A percentile compares a stretch with the other conserved stretches of the same genome.
Conservation (phyloP, 2,888 invertebrate genomes). For the Pachycephus smyrnensis region DNA sequence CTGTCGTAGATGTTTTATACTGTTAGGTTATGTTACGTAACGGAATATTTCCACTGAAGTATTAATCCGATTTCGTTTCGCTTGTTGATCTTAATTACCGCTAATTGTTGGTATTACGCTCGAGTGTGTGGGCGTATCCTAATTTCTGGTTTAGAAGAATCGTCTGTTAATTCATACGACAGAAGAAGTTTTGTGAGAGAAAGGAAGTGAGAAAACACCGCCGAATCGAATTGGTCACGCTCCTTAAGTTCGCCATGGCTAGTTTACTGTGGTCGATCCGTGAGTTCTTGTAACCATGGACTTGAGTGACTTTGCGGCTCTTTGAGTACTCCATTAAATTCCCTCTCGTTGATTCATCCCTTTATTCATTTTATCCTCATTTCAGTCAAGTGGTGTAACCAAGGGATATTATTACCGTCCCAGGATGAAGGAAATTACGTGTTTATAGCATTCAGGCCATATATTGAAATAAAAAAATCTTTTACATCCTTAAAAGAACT, state of each 20-base stretch:
- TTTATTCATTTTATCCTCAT: not conserved
- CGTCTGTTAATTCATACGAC: not conserved
- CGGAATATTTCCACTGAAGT: not conserved
- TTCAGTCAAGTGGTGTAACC: not conserved
- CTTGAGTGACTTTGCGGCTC: not conserved
- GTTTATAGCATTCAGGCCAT: not conserved
- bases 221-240: conserved; percentile 53
- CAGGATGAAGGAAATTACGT: not conserved
- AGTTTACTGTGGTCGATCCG: conserved; percentile 52
- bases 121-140: not conserved
- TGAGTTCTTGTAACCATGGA: conserved; percentile 34
- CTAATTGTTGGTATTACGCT: not conserved
- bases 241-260: conserved; percentile 52
- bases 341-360: not conserved
- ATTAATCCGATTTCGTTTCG: not conserved
- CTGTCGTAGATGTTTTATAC: not conserved
- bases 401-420: not conserved
- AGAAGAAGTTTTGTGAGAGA: conserved; percentile 8
- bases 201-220: conserved; percentile 1
- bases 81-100: not conserved
- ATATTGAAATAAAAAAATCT: not conserved
- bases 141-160: not conserved
- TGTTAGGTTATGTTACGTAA: not conserved
- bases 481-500: not conserved
- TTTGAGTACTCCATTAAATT: not conserved